A percentile compares a stretch with the other conserved stretches of the same genome.
phyloP scores from a whole-genome alignment of 2,113 vertebrate species.

The Nesogale talazaci region DNA sequence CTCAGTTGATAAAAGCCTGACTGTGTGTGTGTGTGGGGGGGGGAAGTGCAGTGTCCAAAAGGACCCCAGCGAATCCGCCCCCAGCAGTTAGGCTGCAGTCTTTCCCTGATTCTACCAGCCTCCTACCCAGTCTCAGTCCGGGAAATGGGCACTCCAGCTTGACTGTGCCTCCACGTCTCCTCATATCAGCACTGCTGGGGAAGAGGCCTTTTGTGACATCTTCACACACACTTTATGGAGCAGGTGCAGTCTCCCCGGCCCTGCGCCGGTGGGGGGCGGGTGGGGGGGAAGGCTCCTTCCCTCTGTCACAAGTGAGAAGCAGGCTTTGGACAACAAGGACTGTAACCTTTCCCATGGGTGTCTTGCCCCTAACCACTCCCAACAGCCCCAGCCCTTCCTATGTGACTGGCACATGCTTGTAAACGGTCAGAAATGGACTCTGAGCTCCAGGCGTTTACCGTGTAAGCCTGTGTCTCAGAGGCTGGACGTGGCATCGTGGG shows the following conservation, averaged over 20 bases:
- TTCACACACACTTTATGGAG: conserved; percentile 10
- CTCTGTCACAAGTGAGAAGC: background rate
- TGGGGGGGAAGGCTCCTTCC: background rate
- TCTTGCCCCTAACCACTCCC: background rate
- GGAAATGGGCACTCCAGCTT: background rate
- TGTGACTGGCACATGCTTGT: background rate
- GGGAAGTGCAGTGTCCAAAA: background rate
- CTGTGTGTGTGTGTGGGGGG: too few relatives aligned
- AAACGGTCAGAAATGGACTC: background rate
- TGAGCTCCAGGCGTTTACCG: background rate
- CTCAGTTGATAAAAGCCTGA: background rate
- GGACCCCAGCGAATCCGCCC: background rate
- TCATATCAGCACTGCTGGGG: conserved; percentile 1
- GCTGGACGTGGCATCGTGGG: background rate
- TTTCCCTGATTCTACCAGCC: background rate
- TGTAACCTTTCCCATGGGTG: conserved; percentile 53
- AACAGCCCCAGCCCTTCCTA: background rate
- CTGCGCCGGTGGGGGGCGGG: background rate
- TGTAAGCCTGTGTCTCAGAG: background rate
- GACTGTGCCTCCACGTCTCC: conserved; percentile 22
- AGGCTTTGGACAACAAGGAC: background rate
- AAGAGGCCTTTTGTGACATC: conserved; percentile 7
- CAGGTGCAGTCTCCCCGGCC: background rate
- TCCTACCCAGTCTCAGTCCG: background rate
- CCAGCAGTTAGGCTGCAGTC: background rate